Conservation (phyloP, 2,888 invertebrate genomes). For the Petrolisthes manimaculis region DNA sequence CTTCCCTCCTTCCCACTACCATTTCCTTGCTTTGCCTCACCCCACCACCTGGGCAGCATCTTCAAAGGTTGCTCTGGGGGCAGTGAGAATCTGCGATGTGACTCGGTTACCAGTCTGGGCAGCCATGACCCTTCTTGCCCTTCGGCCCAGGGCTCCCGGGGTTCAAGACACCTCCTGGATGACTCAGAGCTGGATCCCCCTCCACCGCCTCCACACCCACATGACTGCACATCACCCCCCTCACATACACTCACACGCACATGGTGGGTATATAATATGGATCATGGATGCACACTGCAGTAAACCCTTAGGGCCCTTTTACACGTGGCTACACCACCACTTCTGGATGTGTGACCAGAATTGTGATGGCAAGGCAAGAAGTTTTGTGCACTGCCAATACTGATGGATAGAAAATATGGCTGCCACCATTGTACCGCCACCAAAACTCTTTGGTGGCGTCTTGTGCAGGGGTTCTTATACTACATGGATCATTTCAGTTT, state of each 20-base stretch:
- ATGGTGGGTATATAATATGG: constrained; percentile 32
- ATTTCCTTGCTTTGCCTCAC: no score
- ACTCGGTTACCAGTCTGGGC: constrained; percentile 62
- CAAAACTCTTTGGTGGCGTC: no score
- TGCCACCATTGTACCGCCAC: no score
- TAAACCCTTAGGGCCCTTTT: no score
- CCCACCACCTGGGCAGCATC: constrained; percentile 43
- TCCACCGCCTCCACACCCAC: constrained; percentile 50
- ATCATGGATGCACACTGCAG: neutral
- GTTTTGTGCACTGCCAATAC: no score
- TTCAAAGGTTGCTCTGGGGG: constrained; percentile 62
- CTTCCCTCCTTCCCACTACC: neutral
- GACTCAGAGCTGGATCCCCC: constrained; percentile 65
- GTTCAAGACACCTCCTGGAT: constrained; percentile 65
- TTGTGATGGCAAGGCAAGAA: no score
- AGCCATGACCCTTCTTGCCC: constrained; percentile 62
- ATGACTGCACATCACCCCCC: constrained; percentile 53
- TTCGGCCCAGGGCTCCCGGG: constrained; percentile 57
- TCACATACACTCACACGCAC: constrained; percentile 59
- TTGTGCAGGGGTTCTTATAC: no score
- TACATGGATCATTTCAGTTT: no score
- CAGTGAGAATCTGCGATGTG: constrained; percentile 55
- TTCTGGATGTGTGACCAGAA: no score
- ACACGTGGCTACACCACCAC: no score
- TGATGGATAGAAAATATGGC: no score